Base-by-base conservation (phyloP, 2,888 invertebrate genomes). In the Sphaeridia pumilis region DNA sequence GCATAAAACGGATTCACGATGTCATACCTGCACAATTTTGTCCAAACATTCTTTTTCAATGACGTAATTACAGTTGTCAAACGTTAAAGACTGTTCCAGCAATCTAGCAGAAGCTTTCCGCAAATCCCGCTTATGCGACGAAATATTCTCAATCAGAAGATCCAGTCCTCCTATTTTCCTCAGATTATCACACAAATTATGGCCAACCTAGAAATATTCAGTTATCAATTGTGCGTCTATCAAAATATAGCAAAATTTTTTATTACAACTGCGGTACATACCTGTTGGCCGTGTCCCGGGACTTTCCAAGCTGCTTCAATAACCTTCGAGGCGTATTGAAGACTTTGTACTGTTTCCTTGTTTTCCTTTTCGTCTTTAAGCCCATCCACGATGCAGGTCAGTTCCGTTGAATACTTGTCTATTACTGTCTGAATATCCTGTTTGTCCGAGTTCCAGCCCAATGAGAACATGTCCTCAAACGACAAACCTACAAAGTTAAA, bases 281-380 rank as follows among this genome's bases (percentile, higher is more conserved):
- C 61, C 38, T 76, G 92, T 70, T 94, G 88, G 0, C 95, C 95
- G 67, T 89, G 87, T 0, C 89, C 88, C 3, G 95, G 95, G 14
- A 94, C 90, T 1, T 87, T 86, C 95, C 97, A 97, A 17, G 97
- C 94, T 71, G 87, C 84, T 55, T 82, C 77, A 68, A 95, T 79
- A 69, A 92, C 85, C 67, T 87, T 65, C 25, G 57, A 65, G n/a
- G 62, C 65, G 55, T 63, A 61, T 34, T 65, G 61, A 36, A 65
- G 58, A 48, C 59, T 55, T 25, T 66, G 53, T 5, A 67, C 55
- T 3, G 64, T 65, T n/a, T 58, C 56, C 17, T 58, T 57, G 24
- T 61, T 67, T 67, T 61, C 80, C n/a, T n/a, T n/a, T 70, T 73
- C 78, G 66, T 68, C 73, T 65, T 77, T 77, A 42, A 87, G 74